Base-by-base conservation (phyloP, 2,113 vertebrate genomes). In the Diphyllodes magnificus region DNA sequence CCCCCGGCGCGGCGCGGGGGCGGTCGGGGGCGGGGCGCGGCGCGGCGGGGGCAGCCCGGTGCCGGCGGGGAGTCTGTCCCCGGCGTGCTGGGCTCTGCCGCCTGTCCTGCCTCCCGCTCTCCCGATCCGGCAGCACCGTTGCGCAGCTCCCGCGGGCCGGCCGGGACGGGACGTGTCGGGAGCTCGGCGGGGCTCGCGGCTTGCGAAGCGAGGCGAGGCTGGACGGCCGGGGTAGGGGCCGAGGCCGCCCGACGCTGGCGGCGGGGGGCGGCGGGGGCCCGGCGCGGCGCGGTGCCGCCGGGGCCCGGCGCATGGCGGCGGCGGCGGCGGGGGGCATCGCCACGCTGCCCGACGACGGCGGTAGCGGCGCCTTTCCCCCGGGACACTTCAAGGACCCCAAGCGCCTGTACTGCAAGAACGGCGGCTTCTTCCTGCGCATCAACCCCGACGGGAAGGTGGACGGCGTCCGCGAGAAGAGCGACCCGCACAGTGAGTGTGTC, bases 331-430 rank as follows among this genome's bases (percentile, higher is more conserved):
- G 98, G 95, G 98, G 97, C 70, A 98, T 99, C 98, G 98, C 98
- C 90, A 99, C 98, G 50, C 95, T 98, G 80, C 95, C 98, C 82
- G 99, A 98, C 81, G 99, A 98, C 91, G 95, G 47, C 98, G 77
- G 98, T 98, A 20, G 98, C 98, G 86, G 97, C 54, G 97, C 98
- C 59, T 99, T 99, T 63, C 97, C 99, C 8, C 98, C 99, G 1
- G 99, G 99, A 18, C 98, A 97, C 97, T 99, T 99, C 96, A 99
- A 98, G 97, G 99, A 99, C 24, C 99, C 99, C 88, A 99, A 99
- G 86, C 96, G 99, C 70, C 98, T 99, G 15, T 99, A 99, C 97
- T 99, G 99, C 96, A 99, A 99, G 90, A 99, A 99, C 94, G 99
- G 99, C 16, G 99, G 99, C 90, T 99, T 98, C 97, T 99, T 99